Evolutionary conservation across 1,140 invertebrate species (phyloP).

Genomic region (Reticulitermes speratus): DNA sequence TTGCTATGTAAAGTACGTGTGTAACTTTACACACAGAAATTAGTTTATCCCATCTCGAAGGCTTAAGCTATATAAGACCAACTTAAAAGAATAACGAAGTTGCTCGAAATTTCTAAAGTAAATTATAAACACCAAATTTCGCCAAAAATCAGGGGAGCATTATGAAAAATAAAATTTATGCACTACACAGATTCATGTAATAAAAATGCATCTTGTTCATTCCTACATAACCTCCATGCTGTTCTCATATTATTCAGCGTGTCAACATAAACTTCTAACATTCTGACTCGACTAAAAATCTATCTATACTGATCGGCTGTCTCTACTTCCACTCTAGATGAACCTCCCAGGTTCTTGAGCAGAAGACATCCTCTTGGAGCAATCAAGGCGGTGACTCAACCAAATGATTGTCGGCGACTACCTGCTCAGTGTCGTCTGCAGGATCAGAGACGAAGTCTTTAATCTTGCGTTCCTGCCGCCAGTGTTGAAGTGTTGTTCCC

Average conservation of each 20-base stretch:
- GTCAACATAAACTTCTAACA: background rate
- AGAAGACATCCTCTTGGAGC: slow-evolving; percentile 4
- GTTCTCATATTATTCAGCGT: background rate
- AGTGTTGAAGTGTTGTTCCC: background rate
- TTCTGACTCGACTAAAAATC: slow-evolving; percentile 6
- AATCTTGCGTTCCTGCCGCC: background rate
- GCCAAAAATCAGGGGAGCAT: too few species aligned
- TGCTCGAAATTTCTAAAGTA: too few species aligned
- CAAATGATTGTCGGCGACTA: slow-evolving; percentile 5
- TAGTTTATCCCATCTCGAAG: too few species aligned
- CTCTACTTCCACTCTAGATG: background rate
- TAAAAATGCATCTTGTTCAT: background rate
- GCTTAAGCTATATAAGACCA: too few species aligned
- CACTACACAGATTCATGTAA: too few species aligned
- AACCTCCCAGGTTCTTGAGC: background rate
- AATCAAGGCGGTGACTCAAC: slow-evolving; percentile 12
- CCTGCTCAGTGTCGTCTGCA: background rate
- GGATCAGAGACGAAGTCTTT: background rate
- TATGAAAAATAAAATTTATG: too few species aligned
- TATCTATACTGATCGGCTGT: background rate
- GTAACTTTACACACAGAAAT: too few species aligned
- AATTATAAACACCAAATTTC: too few species aligned
- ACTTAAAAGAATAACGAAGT: too few species aligned
- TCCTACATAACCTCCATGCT: background rate
- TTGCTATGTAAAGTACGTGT: too few species aligned